Conservation (phyloP, 2,113 vertebrate species). For the Otus sunia region DNA sequence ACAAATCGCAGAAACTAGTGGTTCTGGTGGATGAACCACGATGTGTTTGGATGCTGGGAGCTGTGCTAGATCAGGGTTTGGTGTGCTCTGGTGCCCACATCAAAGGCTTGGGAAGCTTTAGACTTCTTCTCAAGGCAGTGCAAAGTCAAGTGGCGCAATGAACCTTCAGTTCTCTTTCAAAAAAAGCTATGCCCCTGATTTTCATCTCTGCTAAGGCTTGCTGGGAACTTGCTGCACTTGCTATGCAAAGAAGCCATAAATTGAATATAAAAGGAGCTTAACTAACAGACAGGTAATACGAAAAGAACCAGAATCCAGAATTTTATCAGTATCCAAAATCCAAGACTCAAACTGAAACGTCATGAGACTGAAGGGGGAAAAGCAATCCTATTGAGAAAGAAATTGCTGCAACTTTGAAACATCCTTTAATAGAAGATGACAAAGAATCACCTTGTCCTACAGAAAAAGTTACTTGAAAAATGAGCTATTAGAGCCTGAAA, state of each 20-base stretch:
- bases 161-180: background rate
- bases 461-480: background rate
- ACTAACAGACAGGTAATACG: rapidly evolving
- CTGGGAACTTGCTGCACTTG: background rate
- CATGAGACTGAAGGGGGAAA: background rate
- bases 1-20: background rate
- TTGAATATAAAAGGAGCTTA: background rate
- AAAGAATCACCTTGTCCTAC: background rate
- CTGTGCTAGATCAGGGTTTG: background rate
- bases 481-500: background rate
- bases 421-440: background rate
- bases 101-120: background rate
- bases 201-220: background rate
- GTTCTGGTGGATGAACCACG: background rate
- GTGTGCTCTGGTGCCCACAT: background rate
- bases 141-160: background rate
- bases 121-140: background rate
- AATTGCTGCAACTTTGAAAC: background rate
- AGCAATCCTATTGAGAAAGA: background rate
- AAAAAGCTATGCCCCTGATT: background rate
- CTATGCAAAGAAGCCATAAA: background rate
- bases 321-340: background rate
- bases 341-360: background rate
- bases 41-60: background rate
- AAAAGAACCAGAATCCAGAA: background rate